Evolutionary conservation across 1,140 invertebrate species (phyloP).

Genomic region (Trachymyrmex septentrionalis): DNA sequence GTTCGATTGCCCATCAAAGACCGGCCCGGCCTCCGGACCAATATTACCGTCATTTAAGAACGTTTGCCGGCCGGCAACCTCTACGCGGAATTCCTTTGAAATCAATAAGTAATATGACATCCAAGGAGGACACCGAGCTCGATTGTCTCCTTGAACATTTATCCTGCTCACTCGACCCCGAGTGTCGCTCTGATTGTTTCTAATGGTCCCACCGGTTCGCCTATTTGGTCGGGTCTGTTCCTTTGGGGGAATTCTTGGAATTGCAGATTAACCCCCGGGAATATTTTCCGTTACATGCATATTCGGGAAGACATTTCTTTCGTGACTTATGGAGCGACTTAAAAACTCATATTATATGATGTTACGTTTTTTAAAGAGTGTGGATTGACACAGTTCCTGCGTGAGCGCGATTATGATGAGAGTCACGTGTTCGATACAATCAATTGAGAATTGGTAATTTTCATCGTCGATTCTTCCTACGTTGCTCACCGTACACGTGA

Average conservation of each 20-base stretch:
- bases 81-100: constrained; percentile 66
- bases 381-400: neutral
- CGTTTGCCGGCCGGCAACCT: constrained; percentile 56
- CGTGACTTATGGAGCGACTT: neutral
- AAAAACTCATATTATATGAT: neutral
- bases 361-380: neutral
- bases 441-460: constrained; percentile 21
- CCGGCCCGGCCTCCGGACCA: constrained; percentile 39
- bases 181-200: constrained; percentile 47
- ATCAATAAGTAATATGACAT: constrained; percentile 78
- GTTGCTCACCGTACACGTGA: neutral
- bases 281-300: constrained; percentile 4
- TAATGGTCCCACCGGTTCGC: constrained; percentile 42
- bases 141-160: constrained; percentile 65
- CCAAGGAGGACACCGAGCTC: constrained; percentile 72
- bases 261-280: constrained; percentile 36
- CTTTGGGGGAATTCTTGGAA: constrained; percentile 50
- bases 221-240: constrained; percentile 22
- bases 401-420: neutral
- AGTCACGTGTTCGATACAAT: neutral
- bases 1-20: constrained; percentile 69
- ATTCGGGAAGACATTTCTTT: neutral
- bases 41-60: constrained; percentile 71
- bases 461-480: neutral
- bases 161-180: constrained; percentile 62